A percentile compares a stretch with the other conserved stretches of the same genome.
Conservation (phyloP, 2,113 vertebrate genomes). For the Dipodomys merriami region DNA sequence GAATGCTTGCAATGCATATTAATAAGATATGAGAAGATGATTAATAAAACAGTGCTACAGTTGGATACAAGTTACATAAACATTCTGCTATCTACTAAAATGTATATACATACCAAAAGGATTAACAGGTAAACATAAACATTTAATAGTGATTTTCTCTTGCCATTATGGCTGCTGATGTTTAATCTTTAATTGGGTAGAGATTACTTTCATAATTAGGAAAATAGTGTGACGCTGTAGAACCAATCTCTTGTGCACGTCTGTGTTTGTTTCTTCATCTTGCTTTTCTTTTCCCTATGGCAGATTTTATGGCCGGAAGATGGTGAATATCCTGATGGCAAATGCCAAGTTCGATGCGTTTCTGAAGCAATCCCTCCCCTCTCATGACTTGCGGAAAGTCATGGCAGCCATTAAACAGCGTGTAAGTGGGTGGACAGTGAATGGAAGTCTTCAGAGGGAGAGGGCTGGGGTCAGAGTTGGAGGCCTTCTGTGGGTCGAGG, state of each 20-base stretch:
- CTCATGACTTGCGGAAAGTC: constrained; percentile 79
- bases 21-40: background rate
- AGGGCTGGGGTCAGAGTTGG: background rate
- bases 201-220: background rate
- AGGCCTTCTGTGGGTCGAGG: fast-evolving
- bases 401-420: constrained; percentile 80
- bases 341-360: constrained; percentile 77
- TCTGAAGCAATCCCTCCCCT: constrained; percentile 73
- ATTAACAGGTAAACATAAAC: background rate
- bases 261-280: background rate
- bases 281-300: background rate
- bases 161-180: background rate
- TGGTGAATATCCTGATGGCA: constrained; percentile 81
- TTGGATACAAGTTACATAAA: background rate
- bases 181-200: constrained; percentile 40
- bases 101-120: background rate
- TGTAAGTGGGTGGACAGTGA: constrained; percentile 71
- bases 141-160: constrained; percentile 52
- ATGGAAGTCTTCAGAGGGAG: background rate
- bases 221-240: background rate
- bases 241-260: background rate
- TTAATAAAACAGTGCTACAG: background rate
- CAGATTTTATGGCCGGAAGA: constrained; percentile 85
- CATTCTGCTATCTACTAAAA: background rate
- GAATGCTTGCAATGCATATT: background rate